A percentile compares a stretch with the other conserved stretches of the same genome.
Evolutionary conservation across 2,113 vertebrate genomes (phyloP).

Genomic region (Chelonoidis abingdonii): DNA sequence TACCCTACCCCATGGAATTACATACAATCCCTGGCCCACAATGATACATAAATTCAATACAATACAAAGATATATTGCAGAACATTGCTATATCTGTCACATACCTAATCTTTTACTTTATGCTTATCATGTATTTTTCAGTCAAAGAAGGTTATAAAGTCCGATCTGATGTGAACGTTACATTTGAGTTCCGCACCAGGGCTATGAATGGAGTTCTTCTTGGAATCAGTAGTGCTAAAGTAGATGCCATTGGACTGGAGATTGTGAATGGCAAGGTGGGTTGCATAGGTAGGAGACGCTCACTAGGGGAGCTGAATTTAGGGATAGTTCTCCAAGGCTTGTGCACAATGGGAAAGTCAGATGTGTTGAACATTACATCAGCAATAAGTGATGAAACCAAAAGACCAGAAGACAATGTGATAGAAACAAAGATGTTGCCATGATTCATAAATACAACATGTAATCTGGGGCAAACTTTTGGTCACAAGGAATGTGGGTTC

Average conservation of each 20-base stretch:
- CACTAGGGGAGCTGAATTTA: not conserved
- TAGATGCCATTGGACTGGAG: conserved; percentile 94
- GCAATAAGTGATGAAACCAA: not conserved
- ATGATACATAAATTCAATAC: not conserved
- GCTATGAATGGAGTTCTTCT: conserved; percentile 82
- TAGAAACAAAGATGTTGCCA: not conserved
- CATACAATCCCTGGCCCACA: not conserved
- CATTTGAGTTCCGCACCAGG: conserved; percentile 89
- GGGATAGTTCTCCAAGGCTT: not conserved
- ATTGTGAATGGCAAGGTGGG: conserved; percentile 92
- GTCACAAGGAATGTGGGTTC: not conserved
- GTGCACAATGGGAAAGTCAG: not conserved
- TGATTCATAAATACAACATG: not conserved
- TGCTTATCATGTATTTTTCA: conserved; percentile 64
- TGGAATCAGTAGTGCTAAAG: conserved; percentile 92
- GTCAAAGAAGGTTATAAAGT: conserved; percentile 94
- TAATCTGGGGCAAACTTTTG: not conserved
- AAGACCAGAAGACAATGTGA: not conserved
- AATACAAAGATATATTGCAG: not conserved
- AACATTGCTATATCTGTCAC: not conserved
- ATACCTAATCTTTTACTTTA: not conserved
- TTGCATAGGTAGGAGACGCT: not conserved
- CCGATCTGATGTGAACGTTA: conserved; percentile 87
- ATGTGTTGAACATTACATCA: not conserved
- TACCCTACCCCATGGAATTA: not conserved